Base-by-base conservation (phyloP, 2,888 invertebrate species). In the Drosophila sordidula region DNA sequence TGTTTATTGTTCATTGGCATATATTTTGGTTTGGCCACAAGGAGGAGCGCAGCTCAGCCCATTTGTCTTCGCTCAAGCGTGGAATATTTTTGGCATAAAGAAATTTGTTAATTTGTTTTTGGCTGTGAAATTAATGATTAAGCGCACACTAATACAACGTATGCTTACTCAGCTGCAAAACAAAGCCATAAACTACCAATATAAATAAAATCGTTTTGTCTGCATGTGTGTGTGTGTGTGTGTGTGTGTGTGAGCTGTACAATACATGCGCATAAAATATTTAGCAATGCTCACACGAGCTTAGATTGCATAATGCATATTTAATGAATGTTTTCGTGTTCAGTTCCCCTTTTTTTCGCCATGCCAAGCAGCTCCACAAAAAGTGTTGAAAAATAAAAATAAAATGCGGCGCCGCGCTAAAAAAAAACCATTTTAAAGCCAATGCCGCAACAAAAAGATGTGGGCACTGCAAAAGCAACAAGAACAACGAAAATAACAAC, bases 251-350 rank as follows among this genome's bases (percentile, higher is more conserved):
- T 63, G 67, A 55, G 65, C 51, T 67, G 68, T 65, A 80, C 82
- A 82, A 82, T 80, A 87, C 75, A 87, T 69, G 75, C 75, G 69
- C 73, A 88, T 89, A 74, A 91, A 92, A 92, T 90, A 92, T 92
- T 91, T 90, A 92, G 80, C 83, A 87, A 86, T 89, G 90, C 91
- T 92, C 91, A 92, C 92, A 92, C 92, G 92, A 91, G 92, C 90
- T 92, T 92, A 92, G 92, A 92, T 92, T 92, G 91, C 90, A 87
- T 91, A 91, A 91, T 92, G 90, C 92, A 92, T 92, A 90, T 92
- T 92, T 92, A 72, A 91, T 91, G 83, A 78, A 68, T 80, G 75
- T 85, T 87, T 84, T 87, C 75, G 73, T 74, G 65, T 52, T 78
- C 36, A 44, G 63, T 42, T 63, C 12, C 39, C 41, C 22, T 44